These are phyloP conservation scores for Ataeniobius toweri DNA, from an alignment of 2,797 vertebrate species.

Conservation along the genomic window DNA sequence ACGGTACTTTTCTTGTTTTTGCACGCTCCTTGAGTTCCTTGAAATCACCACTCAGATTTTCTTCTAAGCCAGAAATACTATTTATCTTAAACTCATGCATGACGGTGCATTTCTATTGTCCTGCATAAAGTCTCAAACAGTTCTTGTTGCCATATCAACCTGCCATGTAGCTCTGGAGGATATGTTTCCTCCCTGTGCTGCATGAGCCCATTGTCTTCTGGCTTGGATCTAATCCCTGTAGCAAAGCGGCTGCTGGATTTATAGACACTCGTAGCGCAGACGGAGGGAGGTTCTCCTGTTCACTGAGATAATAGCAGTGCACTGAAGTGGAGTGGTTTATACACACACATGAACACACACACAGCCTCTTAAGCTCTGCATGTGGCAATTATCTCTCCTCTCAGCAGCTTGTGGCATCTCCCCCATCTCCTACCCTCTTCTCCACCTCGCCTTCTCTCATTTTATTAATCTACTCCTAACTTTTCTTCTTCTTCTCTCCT, in stretches of 20 bases:
- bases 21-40: not conserved
- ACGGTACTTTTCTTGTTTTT: not conserved
- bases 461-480: slow-evolving; percentile 49
- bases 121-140: not conserved
- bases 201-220: slow-evolving; percentile 41
- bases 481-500: slow-evolving; percentile 26
- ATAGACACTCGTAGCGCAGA: slow-evolving; percentile 52
- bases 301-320: slow-evolving; percentile 64
- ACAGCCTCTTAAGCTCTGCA: slow-evolving; percentile 60
- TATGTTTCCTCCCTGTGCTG: slow-evolving; percentile 22
- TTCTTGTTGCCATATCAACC: slow-evolving; percentile 45
- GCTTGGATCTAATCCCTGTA: slow-evolving; percentile 62
- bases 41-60: not conserved
- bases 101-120: slow-evolving; percentile 7
- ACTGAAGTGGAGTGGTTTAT: slow-evolving; percentile 61
- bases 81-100: not conserved
- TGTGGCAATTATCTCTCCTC: slow-evolving; percentile 73
- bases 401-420: slow-evolving; percentile 67
- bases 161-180: slow-evolving; percentile 11
- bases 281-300: slow-evolving; percentile 64
- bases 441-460: slow-evolving; percentile 31
- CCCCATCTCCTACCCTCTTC: slow-evolving; percentile 39
- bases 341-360: slow-evolving; percentile 46
- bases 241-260: slow-evolving; percentile 46
- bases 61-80: not conserved